Evolutionary conservation across 2,113 vertebrate genomes (phyloP).

Genomic region (Menidia beryllina): DNA sequence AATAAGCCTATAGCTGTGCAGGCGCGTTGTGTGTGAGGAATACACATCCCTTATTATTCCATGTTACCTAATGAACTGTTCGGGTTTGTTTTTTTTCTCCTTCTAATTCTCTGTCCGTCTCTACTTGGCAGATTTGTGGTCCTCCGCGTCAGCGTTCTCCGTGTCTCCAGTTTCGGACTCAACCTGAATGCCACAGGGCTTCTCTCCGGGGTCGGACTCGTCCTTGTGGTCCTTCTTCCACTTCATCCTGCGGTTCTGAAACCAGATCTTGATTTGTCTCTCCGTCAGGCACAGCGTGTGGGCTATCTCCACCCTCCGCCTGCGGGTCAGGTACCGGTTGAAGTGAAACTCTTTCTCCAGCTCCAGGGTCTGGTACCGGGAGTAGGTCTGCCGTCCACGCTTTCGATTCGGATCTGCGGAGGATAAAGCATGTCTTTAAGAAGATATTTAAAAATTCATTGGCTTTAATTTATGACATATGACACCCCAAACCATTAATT

Average conservation of each 20-base stretch:
- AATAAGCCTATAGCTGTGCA: conserved; percentile 8
- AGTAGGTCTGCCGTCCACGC: conserved; percentile 91
- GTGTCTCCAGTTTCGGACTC: conserved; percentile 20
- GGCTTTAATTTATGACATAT: not conserved
- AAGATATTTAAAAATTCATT: not conserved
- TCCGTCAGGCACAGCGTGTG: conserved; percentile 89
- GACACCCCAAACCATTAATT: not conserved
- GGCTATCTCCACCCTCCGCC: conserved; percentile 89
- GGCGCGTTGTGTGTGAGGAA: conserved; percentile 5
- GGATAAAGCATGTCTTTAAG: not conserved
- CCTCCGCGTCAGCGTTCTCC: not conserved
- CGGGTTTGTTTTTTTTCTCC: conserved; percentile 14
- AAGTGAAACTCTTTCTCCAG: conserved; percentile 96
- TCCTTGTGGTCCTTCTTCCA: conserved; percentile 91
- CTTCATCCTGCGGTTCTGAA: conserved; percentile 94
- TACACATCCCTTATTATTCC: not conserved
- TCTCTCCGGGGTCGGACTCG: conserved; percentile 8
- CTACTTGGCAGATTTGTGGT: conserved; percentile 45
- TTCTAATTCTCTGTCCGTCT: conserved; percentile 19
- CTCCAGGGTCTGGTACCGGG: conserved; percentile 92
- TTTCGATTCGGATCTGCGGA: conserved; percentile 87
- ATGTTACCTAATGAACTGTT: not conserved
- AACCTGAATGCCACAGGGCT: conserved; percentile 2
- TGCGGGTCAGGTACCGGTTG: conserved; percentile 91
- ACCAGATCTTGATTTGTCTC: conserved; percentile 95